phyloP scores from a whole-genome alignment of 2,797 vertebrate species.

The Microcaecilia unicolor region DNA sequence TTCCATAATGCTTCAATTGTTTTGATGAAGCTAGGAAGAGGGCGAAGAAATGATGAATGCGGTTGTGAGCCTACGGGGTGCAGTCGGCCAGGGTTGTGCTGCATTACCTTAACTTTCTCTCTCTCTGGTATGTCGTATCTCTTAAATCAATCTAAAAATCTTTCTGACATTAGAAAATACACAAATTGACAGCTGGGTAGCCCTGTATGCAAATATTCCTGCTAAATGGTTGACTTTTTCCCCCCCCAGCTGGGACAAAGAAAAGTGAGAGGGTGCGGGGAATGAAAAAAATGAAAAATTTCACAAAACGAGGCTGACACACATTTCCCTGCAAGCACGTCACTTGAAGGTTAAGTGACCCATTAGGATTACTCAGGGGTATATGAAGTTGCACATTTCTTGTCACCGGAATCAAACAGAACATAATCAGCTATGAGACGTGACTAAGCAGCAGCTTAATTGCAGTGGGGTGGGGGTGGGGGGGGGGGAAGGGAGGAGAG shows the following conservation, averaged over 20 bases:
- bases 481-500: no score
- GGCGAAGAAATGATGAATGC: no score
- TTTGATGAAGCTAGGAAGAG: no score
- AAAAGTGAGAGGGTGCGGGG: constrained; percentile 4
- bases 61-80: no score
- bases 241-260: constrained; percentile 6
- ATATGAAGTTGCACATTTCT: constrained; percentile 20
- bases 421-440: constrained; percentile 8
- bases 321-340: neutral
- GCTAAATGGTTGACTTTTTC: constrained; percentile 9
- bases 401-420: constrained; percentile 22
- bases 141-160: constrained; percentile 29
- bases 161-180: constrained; percentile 32
- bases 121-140: no score
- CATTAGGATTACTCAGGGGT: constrained; percentile 21
- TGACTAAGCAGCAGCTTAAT: neutral
- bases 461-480: neutral
- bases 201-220: constrained; percentile 17
- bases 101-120: no score
- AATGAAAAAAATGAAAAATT: constrained; percentile 20
- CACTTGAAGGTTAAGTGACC: constrained; percentile 27
- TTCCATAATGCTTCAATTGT: no score
- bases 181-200: constrained; percentile 28
- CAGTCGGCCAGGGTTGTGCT: no score
- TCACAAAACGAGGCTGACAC: constrained; percentile 4